Base-by-base conservation (phyloP, 1,140 invertebrate genomes). In the Lordiphosa clarofinis region DNA sequence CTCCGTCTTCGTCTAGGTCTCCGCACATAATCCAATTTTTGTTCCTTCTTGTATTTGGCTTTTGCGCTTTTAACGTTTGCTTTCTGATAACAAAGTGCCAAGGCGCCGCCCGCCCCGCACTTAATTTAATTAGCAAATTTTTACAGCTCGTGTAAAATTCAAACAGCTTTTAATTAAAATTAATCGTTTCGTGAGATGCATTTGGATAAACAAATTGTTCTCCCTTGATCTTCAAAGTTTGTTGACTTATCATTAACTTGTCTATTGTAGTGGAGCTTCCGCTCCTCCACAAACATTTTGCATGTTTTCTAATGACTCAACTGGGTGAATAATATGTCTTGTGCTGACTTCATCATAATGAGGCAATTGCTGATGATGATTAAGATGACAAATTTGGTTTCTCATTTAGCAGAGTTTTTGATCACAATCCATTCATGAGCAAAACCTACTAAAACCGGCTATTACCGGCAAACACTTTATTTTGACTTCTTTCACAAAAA, bases 161-260 rank as follows among this genome's bases (percentile, higher is more conserved):
- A 81, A 81, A 81, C 67, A 72, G 54, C 53, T 72, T 81, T 81
- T 72, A 82, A 82, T 81, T 76, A 75, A 82, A 82, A 82, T 57
- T 76, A 75, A 82, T 68, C 48, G 76, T 42, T 72, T 48, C 82
- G 61, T 55, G 65, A 60, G 55, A 60, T 63, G 28, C 46, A 33
- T 31, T 43, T 60, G 54, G 46, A 56, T 35, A 53, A 56, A 58
- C 36, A 48, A 38, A 31, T 4, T 31, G 15, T 10, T 6, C 15
- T 13, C 5, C 38, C 37, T 50, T 56, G 61, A 66, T 70, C 49
- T 57, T 65, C 42, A 56, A 56, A 68, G 71, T 73, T 73, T 69
- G 70, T 65, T 73, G 64, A 68, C 53, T 57, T 48, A 6, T 13
- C 9, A 39, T 28, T 31, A 4, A 28, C 4, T 28, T 7, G 6